Conservation (phyloP, 1,140 invertebrate species). For the Drosophila paulistorum region DNA sequence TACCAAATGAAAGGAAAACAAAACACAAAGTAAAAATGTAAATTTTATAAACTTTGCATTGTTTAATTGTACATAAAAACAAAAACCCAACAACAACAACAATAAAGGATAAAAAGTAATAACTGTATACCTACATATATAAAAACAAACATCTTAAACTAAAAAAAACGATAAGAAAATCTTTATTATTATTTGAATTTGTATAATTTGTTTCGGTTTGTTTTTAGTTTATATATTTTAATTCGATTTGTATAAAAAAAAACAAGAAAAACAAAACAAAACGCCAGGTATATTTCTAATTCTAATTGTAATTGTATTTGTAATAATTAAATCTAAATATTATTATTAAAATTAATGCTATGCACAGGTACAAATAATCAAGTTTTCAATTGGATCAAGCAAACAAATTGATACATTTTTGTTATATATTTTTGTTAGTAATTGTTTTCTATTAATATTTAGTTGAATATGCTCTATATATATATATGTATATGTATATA, state of each 20-base stretch:
- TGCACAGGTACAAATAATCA: constrained; percentile 74
- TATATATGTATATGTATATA: constrained; percentile 6
- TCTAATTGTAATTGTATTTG: constrained; percentile 27
- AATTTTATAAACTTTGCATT: constrained; percentile 2
- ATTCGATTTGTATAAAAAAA: constrained; percentile 71
- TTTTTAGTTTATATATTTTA: constrained; percentile 33
- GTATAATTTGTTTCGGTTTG: neutral
- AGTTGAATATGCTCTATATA: constrained; percentile 55
- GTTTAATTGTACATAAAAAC: constrained; percentile 12
- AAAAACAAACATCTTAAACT: neutral
- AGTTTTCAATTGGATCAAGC: constrained; percentile 47
- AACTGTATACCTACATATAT: constrained; percentile 1
- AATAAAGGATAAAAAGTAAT: neutral
- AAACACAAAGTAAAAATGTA: neutral
- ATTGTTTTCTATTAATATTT: constrained; percentile 79
- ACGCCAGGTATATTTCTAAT: constrained; percentile 45
- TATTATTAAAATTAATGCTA: constrained; percentile 40
- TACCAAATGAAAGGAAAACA: constrained; percentile 3
- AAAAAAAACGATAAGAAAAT: no score
- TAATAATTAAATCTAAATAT: constrained; percentile 51
- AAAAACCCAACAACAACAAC: constrained; percentile 23
- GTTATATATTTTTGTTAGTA: constrained; percentile 81
- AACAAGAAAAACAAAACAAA: neutral
- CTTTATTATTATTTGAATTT: neutral
- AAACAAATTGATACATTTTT: constrained; percentile 60